Percentiles rank a stretch among this genome's conserved stretches.
Conservation (phyloP, 2,113 vertebrate genomes). For the Anarhynchus alexandrinus region DNA sequence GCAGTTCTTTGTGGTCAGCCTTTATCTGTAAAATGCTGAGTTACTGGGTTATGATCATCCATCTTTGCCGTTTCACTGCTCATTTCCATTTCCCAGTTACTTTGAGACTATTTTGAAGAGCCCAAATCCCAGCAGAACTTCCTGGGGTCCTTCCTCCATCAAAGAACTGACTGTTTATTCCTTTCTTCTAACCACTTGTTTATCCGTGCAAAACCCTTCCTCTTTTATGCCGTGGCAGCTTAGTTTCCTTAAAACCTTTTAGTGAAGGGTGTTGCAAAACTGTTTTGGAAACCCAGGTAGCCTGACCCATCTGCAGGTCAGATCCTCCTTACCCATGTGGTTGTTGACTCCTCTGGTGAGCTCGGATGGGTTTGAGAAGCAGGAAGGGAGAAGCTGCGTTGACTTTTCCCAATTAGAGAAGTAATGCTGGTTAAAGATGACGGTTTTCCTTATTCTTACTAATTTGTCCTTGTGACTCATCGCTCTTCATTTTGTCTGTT, state of each 20-base stretch:
- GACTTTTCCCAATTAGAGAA: neutral
- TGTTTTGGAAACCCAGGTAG: neutral
- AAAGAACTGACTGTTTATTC: neutral
- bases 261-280: neutral
- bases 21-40: neutral
- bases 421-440: neutral
- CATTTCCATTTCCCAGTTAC: neutral
- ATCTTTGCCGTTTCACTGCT: neutral
- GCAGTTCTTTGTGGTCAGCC: neutral
- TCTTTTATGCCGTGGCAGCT: neutral
- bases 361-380: accelerated
- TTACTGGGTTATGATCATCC: neutral
- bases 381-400: neutral
- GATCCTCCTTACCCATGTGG: neutral
- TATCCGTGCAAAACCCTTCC: neutral
- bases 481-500: neutral
- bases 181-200: neutral
- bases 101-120: neutral
- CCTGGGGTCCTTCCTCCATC: neutral
- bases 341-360: neutral
- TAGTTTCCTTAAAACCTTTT: neutral
- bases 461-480: neutral
- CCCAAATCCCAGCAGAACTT: neutral
- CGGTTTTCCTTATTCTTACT: neutral
- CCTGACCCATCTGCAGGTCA: neutral